Base-by-base conservation (phyloP, 2,888 invertebrate species). In the Ashinkailepas kermadecensis region DNA sequence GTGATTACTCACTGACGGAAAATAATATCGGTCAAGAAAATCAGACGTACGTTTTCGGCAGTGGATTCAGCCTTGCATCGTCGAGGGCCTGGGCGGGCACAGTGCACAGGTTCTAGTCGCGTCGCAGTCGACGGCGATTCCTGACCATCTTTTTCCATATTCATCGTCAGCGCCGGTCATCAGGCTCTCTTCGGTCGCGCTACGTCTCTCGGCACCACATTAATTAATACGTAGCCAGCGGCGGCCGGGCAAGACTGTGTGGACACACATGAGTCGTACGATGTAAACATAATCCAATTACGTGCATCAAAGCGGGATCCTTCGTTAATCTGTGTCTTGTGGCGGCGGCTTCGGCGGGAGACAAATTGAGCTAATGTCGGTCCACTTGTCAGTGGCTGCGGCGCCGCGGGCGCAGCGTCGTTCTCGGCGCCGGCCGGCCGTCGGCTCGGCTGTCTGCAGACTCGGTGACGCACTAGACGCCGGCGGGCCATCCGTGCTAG, bases 251-350 rank as follows among this genome's bases (percentile, higher is more conserved):
- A 11, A 25, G 70, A 8, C 70, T 56, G 74, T 74, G 74, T 54
- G 21, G 11, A 74, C 74, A 74, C 74, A 74, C 21, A 74, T 74
- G 74, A 9, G 23, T 56, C 56, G 10, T 21, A 1, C 74, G 54
- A 54, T 54, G 56, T 74, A 74, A 74, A 74, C 74, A 74, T 74
- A 74, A 74, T 74, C 74, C 23, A 74, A 74, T 74, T 74, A 74
- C 74, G 11, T 21, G 74, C 74, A 74, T 74, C 74, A 74, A 74
- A 74, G 74, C 74, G 18, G 74, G 12, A 56, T 11, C 21, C 56
- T 56, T 74, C 74, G 74, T 74, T 74, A 74, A 74, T 74, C 74
- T 74, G 74, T 56, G 74, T 56, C 74, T 74, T 74, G 74, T 74
- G 56, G 74, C 74, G 74, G 56, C 21, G 56, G 13, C 56, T 54